A percentile compares a stretch with the other conserved stretches of the same genome.
Evolutionary conservation across 1,140 invertebrate species (phyloP).

Genomic region (Camponotus pennsylvanicus): DNA sequence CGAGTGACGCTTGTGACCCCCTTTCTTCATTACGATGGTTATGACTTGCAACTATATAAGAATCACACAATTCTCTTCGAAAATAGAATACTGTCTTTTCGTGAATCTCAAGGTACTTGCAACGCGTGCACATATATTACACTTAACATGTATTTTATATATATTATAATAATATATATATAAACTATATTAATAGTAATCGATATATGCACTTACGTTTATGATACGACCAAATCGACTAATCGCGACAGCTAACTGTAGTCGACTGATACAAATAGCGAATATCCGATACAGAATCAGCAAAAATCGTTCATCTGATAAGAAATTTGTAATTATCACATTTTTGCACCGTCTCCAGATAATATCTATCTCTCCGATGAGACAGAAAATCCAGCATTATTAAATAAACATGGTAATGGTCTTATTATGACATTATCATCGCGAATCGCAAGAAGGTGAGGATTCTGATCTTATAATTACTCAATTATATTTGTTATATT

Average conservation of each 20-base stretch:
- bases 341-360: neutral
- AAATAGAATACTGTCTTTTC: conserved; percentile 16
- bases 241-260: conserved; percentile 1
- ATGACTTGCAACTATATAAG: neutral
- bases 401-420: conserved; percentile 20
- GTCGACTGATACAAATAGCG: conserved; percentile 16
- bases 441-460: neutral
- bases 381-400: neutral
- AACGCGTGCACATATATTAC: neutral
- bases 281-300: conserved; percentile 1
- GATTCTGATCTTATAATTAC: neutral
- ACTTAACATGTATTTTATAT: neutral
- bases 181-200: neutral
- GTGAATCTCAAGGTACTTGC: neutral
- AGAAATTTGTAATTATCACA: neutral
- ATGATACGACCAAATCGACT: conserved; percentile 21
- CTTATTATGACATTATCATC: neutral
- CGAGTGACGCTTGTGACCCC: neutral
- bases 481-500: neutral
- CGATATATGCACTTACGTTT: conserved; percentile 17
- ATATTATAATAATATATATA: neutral
- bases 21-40: conserved; percentile 6
- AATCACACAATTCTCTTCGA: conserved; percentile 11
- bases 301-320: neutral
- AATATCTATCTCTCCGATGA: neutral